phyloP scores from a whole-genome alignment of 2,888 invertebrate species.

The Patella ulyssiponensis region DNA sequence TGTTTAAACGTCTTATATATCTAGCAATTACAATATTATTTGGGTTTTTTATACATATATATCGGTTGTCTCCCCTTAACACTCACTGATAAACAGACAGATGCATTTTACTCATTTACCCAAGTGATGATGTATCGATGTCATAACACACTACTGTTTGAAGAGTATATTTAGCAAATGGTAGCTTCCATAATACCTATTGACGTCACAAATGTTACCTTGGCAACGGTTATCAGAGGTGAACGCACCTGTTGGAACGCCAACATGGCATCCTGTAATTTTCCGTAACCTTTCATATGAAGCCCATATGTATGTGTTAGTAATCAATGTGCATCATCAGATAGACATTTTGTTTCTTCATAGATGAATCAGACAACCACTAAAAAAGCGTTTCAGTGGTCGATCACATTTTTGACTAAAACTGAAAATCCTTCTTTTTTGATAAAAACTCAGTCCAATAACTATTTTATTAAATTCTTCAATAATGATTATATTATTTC shows the following conservation, averaged over 20 bases:
- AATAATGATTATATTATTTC: no score
- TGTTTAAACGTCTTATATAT: no score
- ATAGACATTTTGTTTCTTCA: background rate
- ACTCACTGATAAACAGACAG: no score
- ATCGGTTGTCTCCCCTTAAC: no score
- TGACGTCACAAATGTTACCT: background rate
- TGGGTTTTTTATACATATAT: no score
- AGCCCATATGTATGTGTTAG: background rate
- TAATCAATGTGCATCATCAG: background rate
- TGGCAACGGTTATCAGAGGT: background rate
- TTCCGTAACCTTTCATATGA: constrained; percentile 8
- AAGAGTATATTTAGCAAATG: background rate
- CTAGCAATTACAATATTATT: no score
- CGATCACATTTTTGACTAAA: no score
- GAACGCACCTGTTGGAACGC: constrained; percentile 7
- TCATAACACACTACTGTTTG: background rate
- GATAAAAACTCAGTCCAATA: no score
- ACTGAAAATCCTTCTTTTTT: no score
- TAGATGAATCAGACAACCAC: background rate
- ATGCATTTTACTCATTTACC: no score
- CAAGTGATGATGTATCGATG: background rate
- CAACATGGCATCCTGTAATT: background rate
- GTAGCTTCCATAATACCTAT: background rate
- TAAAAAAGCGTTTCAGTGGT: no score
- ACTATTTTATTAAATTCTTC: no score